A percentile compares a stretch with the other conserved stretches of the same genome.
Evolutionary conservation across 2,797 vertebrate genomes (phyloP).

Genomic region (Clamator glandarius): DNA sequence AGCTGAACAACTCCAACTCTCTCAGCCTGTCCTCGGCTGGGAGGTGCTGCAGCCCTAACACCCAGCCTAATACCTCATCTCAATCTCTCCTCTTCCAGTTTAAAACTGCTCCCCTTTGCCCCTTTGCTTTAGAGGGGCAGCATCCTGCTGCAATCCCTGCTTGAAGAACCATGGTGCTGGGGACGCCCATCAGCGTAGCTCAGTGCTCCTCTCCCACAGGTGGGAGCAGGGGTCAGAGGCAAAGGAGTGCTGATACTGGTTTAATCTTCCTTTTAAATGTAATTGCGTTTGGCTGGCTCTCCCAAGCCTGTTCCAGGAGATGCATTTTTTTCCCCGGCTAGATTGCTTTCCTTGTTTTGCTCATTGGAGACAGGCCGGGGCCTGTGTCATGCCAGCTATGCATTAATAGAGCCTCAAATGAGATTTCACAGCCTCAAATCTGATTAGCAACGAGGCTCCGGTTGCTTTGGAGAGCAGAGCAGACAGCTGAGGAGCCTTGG

Average conservation of each 20-base stretch:
- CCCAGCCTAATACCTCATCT: too few species aligned
- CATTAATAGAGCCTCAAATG: slow-evolving; percentile 78
- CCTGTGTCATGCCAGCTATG: slow-evolving; percentile 48
- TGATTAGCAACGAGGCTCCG: slow-evolving; percentile 69
- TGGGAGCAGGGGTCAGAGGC: not conserved
- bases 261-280: slow-evolving; percentile 64
- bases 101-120: too few species aligned
- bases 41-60: too few species aligned
- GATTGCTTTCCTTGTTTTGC: slow-evolving; percentile 65
- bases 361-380: slow-evolving; percentile 67
- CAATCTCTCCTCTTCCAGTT: too few species aligned
- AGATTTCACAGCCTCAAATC: slow-evolving; percentile 75
- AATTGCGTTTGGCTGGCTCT: slow-evolving; percentile 61
- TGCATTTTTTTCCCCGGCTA: slow-evolving; percentile 6
- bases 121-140: not conserved
- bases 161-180: too few species aligned
- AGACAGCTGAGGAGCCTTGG: not conserved
- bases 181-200: not conserved
- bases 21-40: too few species aligned
- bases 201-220: not conserved
- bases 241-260: slow-evolving; percentile 31
- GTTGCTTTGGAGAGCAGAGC: slow-evolving; percentile 29
- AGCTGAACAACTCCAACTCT: too few species aligned
- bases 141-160: not conserved
- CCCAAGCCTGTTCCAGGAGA: slow-evolving; percentile 34